Conservation (phyloP, 2,888 invertebrate genomes). For the Nymphalis polychloros region DNA sequence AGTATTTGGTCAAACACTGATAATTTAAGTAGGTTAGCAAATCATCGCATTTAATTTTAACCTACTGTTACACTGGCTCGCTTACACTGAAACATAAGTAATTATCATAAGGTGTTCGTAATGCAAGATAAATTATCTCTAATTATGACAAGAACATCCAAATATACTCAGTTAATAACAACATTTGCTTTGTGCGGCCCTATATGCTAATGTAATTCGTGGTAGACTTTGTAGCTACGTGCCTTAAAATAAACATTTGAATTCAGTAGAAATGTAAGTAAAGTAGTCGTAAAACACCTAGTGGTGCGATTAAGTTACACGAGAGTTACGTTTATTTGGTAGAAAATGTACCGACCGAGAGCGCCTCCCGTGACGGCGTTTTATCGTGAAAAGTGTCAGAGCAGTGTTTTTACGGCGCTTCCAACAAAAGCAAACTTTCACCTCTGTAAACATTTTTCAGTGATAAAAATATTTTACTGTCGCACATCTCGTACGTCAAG, state of each 20-base stretch:
- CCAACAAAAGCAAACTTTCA: slow-evolving; percentile 73
- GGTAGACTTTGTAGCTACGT: slow-evolving; percentile 32
- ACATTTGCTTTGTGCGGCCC: slow-evolving; percentile 27
- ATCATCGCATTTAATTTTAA: no score
- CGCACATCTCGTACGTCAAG: slow-evolving; percentile 26
- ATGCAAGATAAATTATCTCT: slow-evolving; percentile 7
- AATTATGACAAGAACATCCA: slow-evolving; percentile 22
- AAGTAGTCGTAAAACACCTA: slow-evolving; percentile 42
- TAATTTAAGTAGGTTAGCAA: no score
- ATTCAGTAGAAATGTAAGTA: slow-evolving; percentile 35
- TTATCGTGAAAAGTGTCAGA: slow-evolving; percentile 74
- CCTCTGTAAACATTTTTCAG: slow-evolving; percentile 60
- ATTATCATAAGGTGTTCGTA: neutral
- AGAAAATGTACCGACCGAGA: slow-evolving; percentile 50
- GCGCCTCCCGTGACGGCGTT: slow-evolving; percentile 65
- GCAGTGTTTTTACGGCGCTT: slow-evolving; percentile 64
- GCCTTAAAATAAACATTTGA: slow-evolving; percentile 40
- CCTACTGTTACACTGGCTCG: no score
- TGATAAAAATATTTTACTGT: slow-evolving; percentile 66
- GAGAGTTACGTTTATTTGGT: slow-evolving; percentile 60
- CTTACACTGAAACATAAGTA: no score
- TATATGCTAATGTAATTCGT: slow-evolving; percentile 33
- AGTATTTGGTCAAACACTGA: no score
- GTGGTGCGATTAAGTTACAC: slow-evolving; percentile 63
- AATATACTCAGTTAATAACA: slow-evolving; percentile 22